Base-by-base conservation (phyloP, 2,888 invertebrate species). In the Drosophila macrothrix region DNA sequence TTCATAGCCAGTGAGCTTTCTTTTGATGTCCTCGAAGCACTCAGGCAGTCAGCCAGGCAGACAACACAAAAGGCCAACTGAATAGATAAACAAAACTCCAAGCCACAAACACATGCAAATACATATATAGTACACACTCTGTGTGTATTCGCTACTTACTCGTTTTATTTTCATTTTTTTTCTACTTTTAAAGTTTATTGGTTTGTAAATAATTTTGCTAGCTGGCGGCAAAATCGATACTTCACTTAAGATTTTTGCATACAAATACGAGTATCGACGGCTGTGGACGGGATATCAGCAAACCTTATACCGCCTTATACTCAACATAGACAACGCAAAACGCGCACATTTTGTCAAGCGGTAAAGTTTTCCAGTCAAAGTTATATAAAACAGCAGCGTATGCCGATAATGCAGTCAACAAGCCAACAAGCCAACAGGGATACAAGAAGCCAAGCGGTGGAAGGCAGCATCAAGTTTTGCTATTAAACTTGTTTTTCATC, bases 201-300 rank as follows among this genome's bases (percentile, higher is more conserved):
- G 84, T 79, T 90, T 90, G 87, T 90, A 82, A 90, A 82, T 87
- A 87, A 87, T 87, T 84, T 80, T 82, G 25, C 50, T 77, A 76
- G 87, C 87, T 80, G 49, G 50, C 58, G 84, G 87, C 87, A 83
- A 89, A 87, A 87, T 87, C 87, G 90, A 87, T 87, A 90, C 88
- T 87, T 87, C 76, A 76, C 76, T 82, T 82, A 89, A 87, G 84
- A 89, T 87, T 90, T 88, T 87, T 87, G 88, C 84, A 87, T 89
- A 83, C 69, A 85, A 73, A 67, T 73, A 74, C 59, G 75, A 67
- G 55, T 67, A 50, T 37, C 52, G 49, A 12, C 1, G 14, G 46
- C 46, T n/a, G 22, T 9, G 39, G 35, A n/a, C 49, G 31, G 52
- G 39, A 16, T 55, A 62, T 28, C 28, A 53, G 22, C 58, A 35